Evolutionary conservation across 2,888 invertebrate species (phyloP).

Genomic region (Metacarcinus magister): DNA sequence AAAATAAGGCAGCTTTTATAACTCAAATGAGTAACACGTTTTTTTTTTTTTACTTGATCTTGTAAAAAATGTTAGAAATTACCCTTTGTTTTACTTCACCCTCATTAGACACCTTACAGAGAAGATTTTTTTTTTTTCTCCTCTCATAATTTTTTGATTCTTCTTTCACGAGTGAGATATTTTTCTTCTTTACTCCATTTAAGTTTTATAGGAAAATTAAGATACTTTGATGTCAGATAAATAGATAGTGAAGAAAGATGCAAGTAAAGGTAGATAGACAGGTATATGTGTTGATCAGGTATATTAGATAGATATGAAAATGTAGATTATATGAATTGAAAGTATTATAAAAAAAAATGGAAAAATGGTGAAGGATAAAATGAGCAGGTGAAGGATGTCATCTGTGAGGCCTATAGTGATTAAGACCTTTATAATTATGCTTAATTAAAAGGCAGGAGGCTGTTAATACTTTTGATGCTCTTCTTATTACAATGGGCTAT

Average conservation of each 20-base stretch:
- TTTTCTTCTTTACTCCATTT: not conserved
- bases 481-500: no score
- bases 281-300: not conserved
- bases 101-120: slow-evolving; percentile 15
- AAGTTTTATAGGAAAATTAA: not conserved
- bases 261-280: no score
- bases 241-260: not conserved
- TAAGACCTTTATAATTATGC: no score
- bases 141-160: not conserved
- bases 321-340: not conserved
- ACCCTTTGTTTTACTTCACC: slow-evolving; percentile 11
- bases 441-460: no score
- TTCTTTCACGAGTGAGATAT: not conserved
- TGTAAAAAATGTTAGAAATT: not conserved
- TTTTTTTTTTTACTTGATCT: not conserved
- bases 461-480: no score
- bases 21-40: not conserved
- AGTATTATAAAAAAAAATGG: no score
- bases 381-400: no score
- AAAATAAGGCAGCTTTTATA: not conserved
- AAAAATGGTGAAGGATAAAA: no score
- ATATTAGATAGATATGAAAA: not conserved
- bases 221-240: not conserved
- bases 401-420: no score
- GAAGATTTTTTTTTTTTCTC: not conserved